Conservation (phyloP, 2,888 invertebrate species). For the Isoperla grammatica region DNA sequence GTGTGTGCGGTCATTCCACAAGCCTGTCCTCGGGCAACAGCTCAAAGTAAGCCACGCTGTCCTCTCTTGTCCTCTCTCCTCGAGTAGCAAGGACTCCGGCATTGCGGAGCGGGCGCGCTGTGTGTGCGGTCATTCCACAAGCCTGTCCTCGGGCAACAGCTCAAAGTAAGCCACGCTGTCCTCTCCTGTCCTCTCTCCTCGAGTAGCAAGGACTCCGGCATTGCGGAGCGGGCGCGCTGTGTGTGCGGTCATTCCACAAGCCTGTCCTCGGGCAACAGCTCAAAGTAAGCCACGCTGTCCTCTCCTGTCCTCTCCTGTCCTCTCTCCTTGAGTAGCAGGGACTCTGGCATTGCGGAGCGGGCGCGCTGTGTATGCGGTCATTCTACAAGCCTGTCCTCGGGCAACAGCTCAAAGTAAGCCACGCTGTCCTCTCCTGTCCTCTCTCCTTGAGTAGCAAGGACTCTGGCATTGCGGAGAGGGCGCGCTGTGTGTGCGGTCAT, state of each 20-base stretch:
- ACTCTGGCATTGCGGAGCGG: constrained; percentile 64
- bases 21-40: constrained; percentile 63
- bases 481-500: constrained; percentile 59
- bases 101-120: constrained; percentile 55
- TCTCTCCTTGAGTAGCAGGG: constrained; percentile 76
- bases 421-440: no score
- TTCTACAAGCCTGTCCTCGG: constrained; percentile 59
- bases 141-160: constrained; percentile 62
- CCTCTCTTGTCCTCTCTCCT: constrained; percentile 40
- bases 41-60: constrained; percentile 54
- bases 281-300: no score
- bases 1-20: constrained; percentile 62
- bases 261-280: constrained; percentile 63
- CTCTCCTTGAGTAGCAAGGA: constrained; percentile 78
- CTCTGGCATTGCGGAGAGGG: constrained; percentile 62
- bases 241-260: constrained; percentile 62
- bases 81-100: constrained; percentile 77
- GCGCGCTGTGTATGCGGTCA: constrained; percentile 59
- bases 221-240: constrained; percentile 53
- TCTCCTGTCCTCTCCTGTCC: no score
- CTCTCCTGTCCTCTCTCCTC: no score
- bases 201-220: constrained; percentile 76
- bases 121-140: constrained; percentile 61
- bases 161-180: constrained; percentile 70
- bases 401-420: constrained; percentile 67